Base-by-base conservation (phyloP, 2,113 vertebrate species). In the Cyanocitta stelleri region DNA sequence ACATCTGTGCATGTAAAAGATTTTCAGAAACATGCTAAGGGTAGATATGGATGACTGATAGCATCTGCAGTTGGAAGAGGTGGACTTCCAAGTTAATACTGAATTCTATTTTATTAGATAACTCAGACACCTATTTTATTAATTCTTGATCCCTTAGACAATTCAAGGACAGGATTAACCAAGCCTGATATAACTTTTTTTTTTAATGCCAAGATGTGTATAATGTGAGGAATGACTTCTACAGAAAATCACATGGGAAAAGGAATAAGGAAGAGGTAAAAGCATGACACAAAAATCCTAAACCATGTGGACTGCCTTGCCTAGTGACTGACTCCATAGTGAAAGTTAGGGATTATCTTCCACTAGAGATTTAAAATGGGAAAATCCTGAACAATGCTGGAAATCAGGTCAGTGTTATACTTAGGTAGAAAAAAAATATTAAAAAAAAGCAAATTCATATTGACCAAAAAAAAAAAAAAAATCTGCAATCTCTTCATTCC, bases 221-320 rank as follows among this genome's bases (percentile, higher is more conserved):
- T 46, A 66, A 52, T 59, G 19, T 52, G 35, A 73, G 14, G 48
- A 90, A 76, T 69, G 4, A 41, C 43, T 80, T 80, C 37, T 90
- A 41, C 23, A 46, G 59, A 90, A 90, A 88, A 90, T 44, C 22
- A 63, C 20, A n/a, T 16, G 21, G 48, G 27, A 59, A 81, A 27
- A 68, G 13, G 33, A 84, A 72, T 54, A 81, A 89, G 20, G 19
- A 88, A 76, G 39, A 80, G 21, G 17, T 66, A 33, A 72, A 72
- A 75, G 33, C 85, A 22, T 69, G 35, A 33, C 58, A 94, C 10
- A 81, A 72, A 90, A 81, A 52, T 88, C 26, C 64, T 52, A 33
- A 78, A 39, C 10, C 27, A 43, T 0, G 0, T 37, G 52, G 51
- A 39, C 56, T 49, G 26, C 17, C 30, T 55, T 72, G 11, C 48